Base-by-base conservation (phyloP, 1,140 invertebrate species). In the Cecropterus lyciades region DNA sequence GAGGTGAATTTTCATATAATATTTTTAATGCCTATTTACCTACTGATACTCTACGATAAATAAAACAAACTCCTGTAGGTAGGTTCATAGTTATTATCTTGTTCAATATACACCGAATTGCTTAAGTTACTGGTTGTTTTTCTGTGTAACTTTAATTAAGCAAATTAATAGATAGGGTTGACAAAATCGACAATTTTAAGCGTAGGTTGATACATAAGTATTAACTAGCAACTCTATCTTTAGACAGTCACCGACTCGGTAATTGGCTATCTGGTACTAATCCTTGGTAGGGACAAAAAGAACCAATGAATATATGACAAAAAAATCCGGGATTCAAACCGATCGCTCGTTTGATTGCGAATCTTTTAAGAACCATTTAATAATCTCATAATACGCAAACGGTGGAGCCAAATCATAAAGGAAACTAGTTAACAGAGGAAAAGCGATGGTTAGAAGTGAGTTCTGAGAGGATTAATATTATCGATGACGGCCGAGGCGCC, bases 301-400 rank as follows among this genome's bases (percentile, higher is more conserved):
- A 14, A 56, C 53, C 13, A 56, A 56, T 42, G n/a, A 40, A 46
- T 46, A 46, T 46, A 57, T 33, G 49, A 57, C 20, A 57, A 42
- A 16, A 16, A 27, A 46, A 57, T 57, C 55, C 42, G 20, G 48
- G 16, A 11, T 48, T 51, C 24, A 59, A 24, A 27, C 14, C 56
- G 24, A 59, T 53, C 30, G 24, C 27, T 55, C 33, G n/a, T 9
- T 49, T 49, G 57, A 62, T 51, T 40, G 46, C 27, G 8, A 62
- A 62, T 62, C 57, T 40, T 51, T 15, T 16, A 16, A 37, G 59
- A 51, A 24, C 11, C 45, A 20, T 33, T 51, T 62, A 24, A 49
- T 51, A 62, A 62, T 51, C 59, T 51, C 59, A 24, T 62, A 62
- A 62, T 49, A 40, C 59, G 30, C 59, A 48, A 60, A 49, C 13